phyloP scores from a whole-genome alignment of 2,797 vertebrate genomes.

The Botia kubotai region DNA sequence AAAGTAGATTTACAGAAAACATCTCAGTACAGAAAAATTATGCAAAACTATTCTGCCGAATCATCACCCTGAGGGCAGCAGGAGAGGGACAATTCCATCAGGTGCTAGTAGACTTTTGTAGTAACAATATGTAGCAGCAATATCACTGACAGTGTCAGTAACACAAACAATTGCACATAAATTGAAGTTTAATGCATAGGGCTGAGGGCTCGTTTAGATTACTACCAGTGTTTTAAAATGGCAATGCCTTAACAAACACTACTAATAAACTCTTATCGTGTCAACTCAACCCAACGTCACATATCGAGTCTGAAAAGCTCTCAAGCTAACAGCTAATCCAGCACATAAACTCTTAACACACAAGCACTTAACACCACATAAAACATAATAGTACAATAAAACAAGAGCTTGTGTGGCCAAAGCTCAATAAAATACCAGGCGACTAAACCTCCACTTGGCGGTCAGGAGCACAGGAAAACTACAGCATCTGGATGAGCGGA shows the following conservation, averaged over 20 bases:
- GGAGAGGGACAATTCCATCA: too few relatives aligned
- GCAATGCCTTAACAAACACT: neutral
- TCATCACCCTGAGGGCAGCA: too few relatives aligned
- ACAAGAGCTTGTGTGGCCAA: neutral
- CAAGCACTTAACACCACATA: conserved; percentile 42
- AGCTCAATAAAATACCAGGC: neutral
- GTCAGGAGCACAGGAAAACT: neutral
- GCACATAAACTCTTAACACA: conserved; percentile 46
- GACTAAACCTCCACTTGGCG: neutral
- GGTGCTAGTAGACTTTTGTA: too few relatives aligned
- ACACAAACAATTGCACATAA: too few relatives aligned
- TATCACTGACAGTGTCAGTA: too few relatives aligned
- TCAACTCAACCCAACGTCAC: neutral
- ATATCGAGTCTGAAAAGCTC: neutral
- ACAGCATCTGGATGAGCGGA: neutral
- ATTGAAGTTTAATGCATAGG: too few relatives aligned
- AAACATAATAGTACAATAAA: conserved; percentile 41
- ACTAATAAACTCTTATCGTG: neutral
- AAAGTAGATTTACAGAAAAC: too few relatives aligned
- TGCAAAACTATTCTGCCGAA: too few relatives aligned
- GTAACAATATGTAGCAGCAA: too few relatives aligned
- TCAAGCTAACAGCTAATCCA: conserved; percentile 41
- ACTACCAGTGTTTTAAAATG: neutral
- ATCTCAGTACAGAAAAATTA: too few relatives aligned
- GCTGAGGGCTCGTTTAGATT: too few relatives aligned